A percentile compares a stretch with the other conserved stretches of the same genome.
These are phyloP conservation scores for Motacilla alba DNA, from an alignment of 2,113 vertebrate genomes.

Conservation along the genomic window DNA sequence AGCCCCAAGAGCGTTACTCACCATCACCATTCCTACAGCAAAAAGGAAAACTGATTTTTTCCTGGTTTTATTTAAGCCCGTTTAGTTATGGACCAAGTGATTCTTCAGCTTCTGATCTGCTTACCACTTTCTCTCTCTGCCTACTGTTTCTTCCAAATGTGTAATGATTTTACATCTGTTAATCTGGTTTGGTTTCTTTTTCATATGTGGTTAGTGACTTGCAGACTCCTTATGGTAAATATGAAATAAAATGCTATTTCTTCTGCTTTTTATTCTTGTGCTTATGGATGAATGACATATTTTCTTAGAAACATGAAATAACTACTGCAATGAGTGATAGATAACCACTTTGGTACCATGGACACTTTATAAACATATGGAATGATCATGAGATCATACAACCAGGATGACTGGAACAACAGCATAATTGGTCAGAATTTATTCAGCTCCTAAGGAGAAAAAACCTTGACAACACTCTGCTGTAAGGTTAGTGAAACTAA, in stretches of 20 bases:
- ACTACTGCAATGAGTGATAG: not conserved
- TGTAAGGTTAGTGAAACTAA: not conserved
- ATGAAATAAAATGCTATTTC: not conserved
- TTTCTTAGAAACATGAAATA: not conserved
- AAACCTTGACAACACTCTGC: not conserved
- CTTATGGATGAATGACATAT: not conserved
- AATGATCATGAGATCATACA: not conserved
- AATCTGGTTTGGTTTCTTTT: not conserved
- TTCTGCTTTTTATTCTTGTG: not conserved
- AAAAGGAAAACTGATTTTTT: not conserved
- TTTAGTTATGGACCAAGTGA: not conserved
- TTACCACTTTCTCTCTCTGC: not conserved
- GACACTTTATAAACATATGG: not conserved
- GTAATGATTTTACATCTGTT: not conserved
- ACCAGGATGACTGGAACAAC: not conserved
- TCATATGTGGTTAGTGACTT: not conserved
- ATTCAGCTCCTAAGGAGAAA: not conserved
- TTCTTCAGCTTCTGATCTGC: not conserved
- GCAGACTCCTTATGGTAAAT: not conserved
- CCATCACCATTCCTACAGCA: rapidly evolving
- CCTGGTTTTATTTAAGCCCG: not conserved
- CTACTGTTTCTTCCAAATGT: not conserved
- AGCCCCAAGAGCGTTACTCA: rapidly evolving
- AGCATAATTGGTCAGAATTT: not conserved
- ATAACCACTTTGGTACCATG: not conserved